phyloP scores from a whole-genome alignment of 2,888 invertebrate genomes.

The Dicranocentrus wangi region DNA sequence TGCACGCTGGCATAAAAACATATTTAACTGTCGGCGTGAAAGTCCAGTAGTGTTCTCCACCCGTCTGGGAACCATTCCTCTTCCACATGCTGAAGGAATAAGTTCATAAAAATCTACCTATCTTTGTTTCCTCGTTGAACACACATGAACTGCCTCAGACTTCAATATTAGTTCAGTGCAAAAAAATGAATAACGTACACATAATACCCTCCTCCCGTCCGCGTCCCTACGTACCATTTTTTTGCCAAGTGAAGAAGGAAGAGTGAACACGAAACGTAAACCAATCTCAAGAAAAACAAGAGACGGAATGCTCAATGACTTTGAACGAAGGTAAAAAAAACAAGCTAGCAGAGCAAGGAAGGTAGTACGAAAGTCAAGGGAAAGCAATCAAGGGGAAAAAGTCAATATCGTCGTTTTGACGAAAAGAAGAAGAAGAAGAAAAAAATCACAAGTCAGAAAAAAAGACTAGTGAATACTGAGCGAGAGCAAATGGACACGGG shows the following conservation, averaged over 20 bases:
- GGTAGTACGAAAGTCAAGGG: not conserved
- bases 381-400: constrained; percentile 39
- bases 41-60: too few species aligned
- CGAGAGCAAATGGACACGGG: too few species aligned
- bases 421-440: constrained; percentile 13
- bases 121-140: not conserved
- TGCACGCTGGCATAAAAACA: too few species aligned
- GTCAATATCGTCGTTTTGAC: constrained; percentile 34
- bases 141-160: not conserved
- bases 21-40: too few species aligned
- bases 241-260: not conserved
- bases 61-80: too few species aligned
- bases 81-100: too few species aligned
- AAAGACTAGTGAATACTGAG: too few species aligned
- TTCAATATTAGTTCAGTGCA: constrained; percentile 1
- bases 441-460: constrained; percentile 3
- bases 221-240: not conserved
- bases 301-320: too few species aligned
- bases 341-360: not conserved
- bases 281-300: not conserved
- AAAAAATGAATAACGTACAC: not conserved
- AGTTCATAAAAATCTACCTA: constrained; percentile 10
- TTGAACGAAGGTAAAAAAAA: not conserved
- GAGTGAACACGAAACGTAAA: not conserved
- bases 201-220: not conserved